Evolutionary conservation across 1,140 invertebrate species (phyloP), one percentile per base, ranked within the genome.

Genomic region (Uloborus diversus): DNA sequence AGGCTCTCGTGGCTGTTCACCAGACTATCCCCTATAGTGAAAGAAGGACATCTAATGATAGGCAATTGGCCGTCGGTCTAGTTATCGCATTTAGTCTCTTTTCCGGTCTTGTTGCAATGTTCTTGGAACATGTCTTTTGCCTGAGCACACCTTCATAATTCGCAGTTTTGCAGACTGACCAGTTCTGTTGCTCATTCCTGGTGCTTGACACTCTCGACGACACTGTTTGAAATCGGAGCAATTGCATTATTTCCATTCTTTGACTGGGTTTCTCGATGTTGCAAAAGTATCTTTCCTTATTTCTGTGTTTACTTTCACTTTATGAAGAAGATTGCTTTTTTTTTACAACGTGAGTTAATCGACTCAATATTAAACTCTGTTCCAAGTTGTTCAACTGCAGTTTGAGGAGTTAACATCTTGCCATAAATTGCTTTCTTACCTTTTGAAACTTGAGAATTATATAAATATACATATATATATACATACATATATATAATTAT

Each of bases 51-150:
- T 85, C 91, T 84, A 89, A 89, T 33, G 90, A 92, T 84, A 89
- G 90, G 79, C 91, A 92, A 82, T 88, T 88, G 84, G 90, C 91
- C 57, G 86, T 90, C 71, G 86, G 92, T 61, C 88, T 92, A 83
- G 86, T 92, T 33, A 84, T 88, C 61, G 87, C 87, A 37, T 90
- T 93, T 85, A 88, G 89, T 47, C 59, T 92, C 73, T 83, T 92
- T 82, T 90, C 91, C 69, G 87, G 92, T 82, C 80, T 91, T 62
- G 87, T 92, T 81, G 91, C 92, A 42, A 88, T 89, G 68, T 73
- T 91, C 69, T 86, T 89, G 61, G 87, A 91, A 82, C 88, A 90
- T 79, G 79, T 88, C 65, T 84, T 88, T 61, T 81, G 82, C 14
- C 84, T 85, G 32, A 61, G 42, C 33, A 30, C 27, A 33, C 28